Base-by-base conservation (phyloP, 2,113 vertebrate species). In the Hypomesus transpacificus region DNA sequence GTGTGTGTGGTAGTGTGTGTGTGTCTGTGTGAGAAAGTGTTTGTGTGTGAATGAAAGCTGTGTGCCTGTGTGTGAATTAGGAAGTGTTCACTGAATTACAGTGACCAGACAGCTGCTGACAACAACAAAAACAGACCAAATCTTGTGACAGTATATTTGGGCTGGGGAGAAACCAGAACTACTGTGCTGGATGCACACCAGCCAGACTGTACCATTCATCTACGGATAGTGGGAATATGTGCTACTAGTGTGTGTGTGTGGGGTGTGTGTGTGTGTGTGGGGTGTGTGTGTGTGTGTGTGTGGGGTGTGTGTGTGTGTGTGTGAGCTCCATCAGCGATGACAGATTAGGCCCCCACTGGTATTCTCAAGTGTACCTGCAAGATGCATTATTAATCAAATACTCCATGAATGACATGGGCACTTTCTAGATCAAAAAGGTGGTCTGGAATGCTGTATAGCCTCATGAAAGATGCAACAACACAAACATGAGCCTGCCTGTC, bases 311-410 rank as follows among this genome's bases (percentile, higher is more conserved):
- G n/a, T n/a, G n/a, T 6, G 6, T n/a, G 51, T 22, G 60, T 31
- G 22, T 31, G 58, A 50, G 64, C 28, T 50, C 20, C 8, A 31
- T 18, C 28, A 60, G 31, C 11, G 21, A 70, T 70, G 68, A 26
- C 68, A 60, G 34, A 70, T 21, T 50, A 46, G 21, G 17, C 53
- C 53, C 24, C 46, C 63, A 50, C 57, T 39, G 73, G 14, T 17
- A 39, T 64, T 4, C 60, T 51, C 64, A 22, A 21, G 14, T 52
- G 22, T 68, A 63, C 50, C 31, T 63, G 54, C n/a, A 59, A 50
- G 54, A 61, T 73, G 60, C 24, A 70, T 76, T 69, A 73, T 73
- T 68, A 56, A 66, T 77, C 54, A 53, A 16, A 64, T 13, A 22
- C 2, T 64, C 3, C n/a, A 16, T 18, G 26, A 6, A 34, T 63